A percentile compares a stretch with the other conserved stretches of the same genome.
Conservation (phyloP, 1,140 invertebrate genomes). For the Pachyrhynchus sulphureomaculatus region DNA sequence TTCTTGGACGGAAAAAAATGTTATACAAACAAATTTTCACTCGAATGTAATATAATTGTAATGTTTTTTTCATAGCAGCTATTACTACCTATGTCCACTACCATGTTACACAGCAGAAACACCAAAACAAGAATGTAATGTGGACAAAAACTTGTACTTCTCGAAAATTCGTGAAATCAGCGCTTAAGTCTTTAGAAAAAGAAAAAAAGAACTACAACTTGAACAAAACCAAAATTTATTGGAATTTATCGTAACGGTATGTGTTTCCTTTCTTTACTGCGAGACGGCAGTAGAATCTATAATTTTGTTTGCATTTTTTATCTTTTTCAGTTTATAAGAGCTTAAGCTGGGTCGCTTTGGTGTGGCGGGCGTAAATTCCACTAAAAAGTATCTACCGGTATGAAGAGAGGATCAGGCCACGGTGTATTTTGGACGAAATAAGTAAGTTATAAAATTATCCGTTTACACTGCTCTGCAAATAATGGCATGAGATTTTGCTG, state of each 20-base stretch:
- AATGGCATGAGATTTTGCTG: too few species aligned
- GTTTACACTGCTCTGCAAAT: too few species aligned
- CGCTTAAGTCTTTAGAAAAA: constrained; percentile 19
- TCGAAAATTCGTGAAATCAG: constrained; percentile 21
- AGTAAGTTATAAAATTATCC: too few species aligned
- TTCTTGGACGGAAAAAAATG: too few species aligned
- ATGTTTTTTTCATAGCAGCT: too few species aligned
- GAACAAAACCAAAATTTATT: constrained; percentile 19
- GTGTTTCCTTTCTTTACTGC: constrained; percentile 26
- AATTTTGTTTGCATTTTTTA: constrained; percentile 24
- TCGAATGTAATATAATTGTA: too few species aligned
- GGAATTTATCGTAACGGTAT: constrained; percentile 25
- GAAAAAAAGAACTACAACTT: constrained; percentile 6
- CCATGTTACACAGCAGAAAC: too few species aligned
- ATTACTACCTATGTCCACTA: too few species aligned
- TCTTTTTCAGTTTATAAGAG: constrained; percentile 19
- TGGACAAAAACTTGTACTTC: constrained; percentile 7
- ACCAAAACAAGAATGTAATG: not conserved
- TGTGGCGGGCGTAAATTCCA: too few species aligned
- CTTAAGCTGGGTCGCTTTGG: not conserved
- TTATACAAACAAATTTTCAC: constrained; percentile 3
- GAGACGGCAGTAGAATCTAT: constrained; percentile 23
- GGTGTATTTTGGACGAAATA: too few species aligned
- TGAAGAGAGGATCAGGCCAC: too few species aligned
- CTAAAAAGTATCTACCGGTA: too few species aligned